Base-by-base conservation (phyloP, 2,113 vertebrate species). In the Burhinus bistriatus region DNA sequence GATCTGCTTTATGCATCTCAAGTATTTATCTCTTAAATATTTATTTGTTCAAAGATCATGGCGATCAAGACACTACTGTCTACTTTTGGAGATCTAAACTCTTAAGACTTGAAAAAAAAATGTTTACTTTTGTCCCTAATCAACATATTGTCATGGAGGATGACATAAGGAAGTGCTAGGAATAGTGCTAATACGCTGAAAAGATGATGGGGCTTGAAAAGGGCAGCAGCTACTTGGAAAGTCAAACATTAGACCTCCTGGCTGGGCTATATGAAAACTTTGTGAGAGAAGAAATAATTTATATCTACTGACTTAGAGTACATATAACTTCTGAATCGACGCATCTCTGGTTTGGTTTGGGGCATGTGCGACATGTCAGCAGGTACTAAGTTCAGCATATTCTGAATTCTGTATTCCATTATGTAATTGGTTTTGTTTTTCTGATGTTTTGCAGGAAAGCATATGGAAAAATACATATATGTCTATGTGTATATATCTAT, bases 361-460 rank as follows among this genome's bases (percentile, higher is more conserved):
- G 79, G 55, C 82, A 73, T 0, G 1, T 83, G 55, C 3, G 16
- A 47, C 36, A n/a, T 59, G 30, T 73, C 71, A 94, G 70, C 68
- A 86, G 70, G 62, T 84, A 29, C 54, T 71, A 81, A 68, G 32
- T 85, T 90, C 62, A 75, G 68, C 62, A 29, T 77, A 54, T 34
- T 91, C 76, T 68, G 83, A 90, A 78, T 86, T 55, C 62, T 66
- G 51, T 75, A 44, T 86, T 77, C 49, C 44, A 11, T 83, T 72
- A 73, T 59, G 25, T 75, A 94, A 95, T 34, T 90, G 38, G 77
- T 29, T 95, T 78, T 93, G 64, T 61, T 94, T 94, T 94, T 97
- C 72, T 95, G 65, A 76, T 96, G 62, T 96, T 95, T 96, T 97
- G 36, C 97, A 97, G 96, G 95, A 96, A 91, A 95, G 75, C 87